Evolutionary conservation across 92 coral and sea anemone species (phyloP).

Genomic region (Zoanthus gigantus): DNA sequence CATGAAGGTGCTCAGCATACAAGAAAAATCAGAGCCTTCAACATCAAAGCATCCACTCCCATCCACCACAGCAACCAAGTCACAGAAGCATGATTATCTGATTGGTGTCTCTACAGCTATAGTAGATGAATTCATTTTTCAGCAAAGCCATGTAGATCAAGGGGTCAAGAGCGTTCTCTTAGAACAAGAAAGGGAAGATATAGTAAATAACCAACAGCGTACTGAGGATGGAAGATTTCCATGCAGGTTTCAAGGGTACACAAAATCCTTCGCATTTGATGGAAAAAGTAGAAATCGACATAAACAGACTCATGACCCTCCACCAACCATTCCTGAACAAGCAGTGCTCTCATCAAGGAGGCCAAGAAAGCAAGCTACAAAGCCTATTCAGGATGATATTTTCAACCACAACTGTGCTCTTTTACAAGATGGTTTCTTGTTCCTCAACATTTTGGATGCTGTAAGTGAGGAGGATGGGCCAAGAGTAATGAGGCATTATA

Average conservation of each 20-base stretch:
- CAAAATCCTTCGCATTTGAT: neutral
- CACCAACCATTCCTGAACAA: too few species aligned
- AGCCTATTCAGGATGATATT: constrained; percentile 24
- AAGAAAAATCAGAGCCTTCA: neutral
- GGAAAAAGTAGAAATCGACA: neutral
- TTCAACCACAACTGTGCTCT: constrained; percentile 48
- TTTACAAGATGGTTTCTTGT: constrained; percentile 35
- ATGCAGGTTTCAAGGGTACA: neutral
- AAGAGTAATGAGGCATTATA: constrained; percentile 60
- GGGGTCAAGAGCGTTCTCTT: too few species aligned
- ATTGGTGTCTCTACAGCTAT: neutral
- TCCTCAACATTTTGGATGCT: constrained; percentile 57
- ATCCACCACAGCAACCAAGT: neutral
- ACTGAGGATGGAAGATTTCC: neutral
- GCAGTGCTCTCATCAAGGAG: neutral
- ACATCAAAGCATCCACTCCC: neutral
- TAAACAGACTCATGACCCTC: neutral
- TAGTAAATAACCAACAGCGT: neutral
- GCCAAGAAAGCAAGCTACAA: constrained; percentile 1
- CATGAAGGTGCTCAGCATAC: neutral
- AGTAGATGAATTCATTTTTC: too few species aligned
- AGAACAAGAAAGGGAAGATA: neutral
- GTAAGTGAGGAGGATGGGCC: constrained; percentile 63
- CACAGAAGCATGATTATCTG: neutral
- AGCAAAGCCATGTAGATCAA: neutral